Conservation (phyloP, 2,113 vertebrate species). For the Anarrhichthys ocellatus region DNA sequence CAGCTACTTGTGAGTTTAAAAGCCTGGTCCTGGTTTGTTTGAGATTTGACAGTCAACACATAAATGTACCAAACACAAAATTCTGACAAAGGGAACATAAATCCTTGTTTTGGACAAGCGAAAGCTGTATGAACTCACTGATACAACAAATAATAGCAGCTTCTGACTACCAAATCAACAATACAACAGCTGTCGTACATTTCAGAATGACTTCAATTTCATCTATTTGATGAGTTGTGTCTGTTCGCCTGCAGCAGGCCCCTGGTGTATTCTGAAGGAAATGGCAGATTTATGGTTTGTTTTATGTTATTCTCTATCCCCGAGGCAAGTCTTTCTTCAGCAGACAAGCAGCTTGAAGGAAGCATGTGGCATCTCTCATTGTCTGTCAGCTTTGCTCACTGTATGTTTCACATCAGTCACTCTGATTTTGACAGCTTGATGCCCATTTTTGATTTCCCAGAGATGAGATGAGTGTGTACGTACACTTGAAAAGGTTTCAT, state of each 20-base stretch:
- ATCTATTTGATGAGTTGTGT: slow-evolving; percentile 48
- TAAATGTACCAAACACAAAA: slow-evolving; percentile 7
- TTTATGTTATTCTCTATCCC: slow-evolving; percentile 59
- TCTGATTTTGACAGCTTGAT: slow-evolving; percentile 53
- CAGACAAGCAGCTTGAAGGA: slow-evolving; percentile 62
- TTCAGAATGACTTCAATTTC: slow-evolving; percentile 47
- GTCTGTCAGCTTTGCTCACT: slow-evolving; percentile 61
- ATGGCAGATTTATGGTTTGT: slow-evolving; percentile 52
- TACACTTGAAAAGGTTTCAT: slow-evolving; percentile 8
- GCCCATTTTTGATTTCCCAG: slow-evolving; percentile 24
- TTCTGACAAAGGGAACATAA: not conserved
- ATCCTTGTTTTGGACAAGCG: slow-evolving; percentile 16
- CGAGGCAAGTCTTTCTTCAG: slow-evolving; percentile 66
- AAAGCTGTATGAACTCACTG: slow-evolving; percentile 8
- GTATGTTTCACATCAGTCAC: slow-evolving; percentile 51
- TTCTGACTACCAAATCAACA: slow-evolving; percentile 21
- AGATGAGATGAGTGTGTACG: slow-evolving; percentile 4
- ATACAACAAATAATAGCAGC: not conserved
- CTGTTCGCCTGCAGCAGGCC: slow-evolving; percentile 55
- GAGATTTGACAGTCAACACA: not conserved
- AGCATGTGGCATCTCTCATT: slow-evolving; percentile 48
- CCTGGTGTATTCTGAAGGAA: slow-evolving; percentile 52
- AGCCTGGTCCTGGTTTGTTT: not conserved
- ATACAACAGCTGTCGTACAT: slow-evolving; percentile 2
- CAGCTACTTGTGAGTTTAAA: slow-evolving; percentile 3